These are phyloP conservation scores for Gasterosteus nipponicus DNA, from an alignment of 2,113 vertebrate genomes.

Conservation along the genomic window DNA sequence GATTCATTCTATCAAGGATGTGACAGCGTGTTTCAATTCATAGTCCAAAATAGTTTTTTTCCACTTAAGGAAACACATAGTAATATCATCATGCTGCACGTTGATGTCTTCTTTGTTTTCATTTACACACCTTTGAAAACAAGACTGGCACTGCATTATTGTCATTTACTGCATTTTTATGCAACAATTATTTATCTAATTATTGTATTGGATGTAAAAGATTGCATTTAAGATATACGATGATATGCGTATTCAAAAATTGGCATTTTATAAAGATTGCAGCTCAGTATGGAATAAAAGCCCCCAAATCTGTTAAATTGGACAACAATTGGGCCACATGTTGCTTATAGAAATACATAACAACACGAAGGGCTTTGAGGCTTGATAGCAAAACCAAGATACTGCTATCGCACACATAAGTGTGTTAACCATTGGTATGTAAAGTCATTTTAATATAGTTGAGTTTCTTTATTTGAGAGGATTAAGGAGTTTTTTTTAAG, in stretches of 20 bases:
- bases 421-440: constrained; percentile 13
- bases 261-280: not conserved
- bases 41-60: constrained; percentile 71
- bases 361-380: not conserved
- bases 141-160: no score
- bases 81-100: constrained; percentile 26
- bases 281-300: not conserved
- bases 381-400: not conserved
- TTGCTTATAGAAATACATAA: not conserved
- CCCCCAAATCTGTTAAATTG: not conserved
- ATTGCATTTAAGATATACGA: not conserved
- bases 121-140: constrained; percentile 7
- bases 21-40: constrained; percentile 74
- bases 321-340: constrained; percentile 5
- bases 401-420: not conserved
- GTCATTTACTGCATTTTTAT: not conserved
- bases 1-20: constrained; percentile 73
- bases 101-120: not conserved
- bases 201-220: not conserved
- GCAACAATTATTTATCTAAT: not conserved
- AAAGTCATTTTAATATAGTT: not conserved
- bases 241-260: not conserved
- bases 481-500: not conserved
- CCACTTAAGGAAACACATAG: constrained; percentile 33
- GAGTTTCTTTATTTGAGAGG: not conserved